These are phyloP conservation scores for Bruchidius siliquastri DNA, from an alignment of 2,888 invertebrate genomes.

Conservation along the genomic window DNA sequence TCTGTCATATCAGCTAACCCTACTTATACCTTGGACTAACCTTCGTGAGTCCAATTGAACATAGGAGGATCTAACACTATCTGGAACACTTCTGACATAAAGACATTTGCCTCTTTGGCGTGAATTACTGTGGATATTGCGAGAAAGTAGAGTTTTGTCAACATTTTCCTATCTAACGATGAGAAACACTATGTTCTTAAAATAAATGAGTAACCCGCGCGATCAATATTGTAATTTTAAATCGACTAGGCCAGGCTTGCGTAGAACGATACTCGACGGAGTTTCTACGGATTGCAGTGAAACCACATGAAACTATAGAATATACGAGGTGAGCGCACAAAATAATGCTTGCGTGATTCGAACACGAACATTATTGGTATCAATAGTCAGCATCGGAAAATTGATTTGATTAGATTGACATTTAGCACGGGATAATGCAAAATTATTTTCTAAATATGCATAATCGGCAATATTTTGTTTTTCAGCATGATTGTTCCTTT, in stretches of 20 bases:
- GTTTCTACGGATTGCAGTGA: no score
- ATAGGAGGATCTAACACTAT: constrained; percentile 71
- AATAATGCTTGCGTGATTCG: neutral
- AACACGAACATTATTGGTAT: no score
- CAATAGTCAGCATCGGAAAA: no score
- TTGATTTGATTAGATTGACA: no score
- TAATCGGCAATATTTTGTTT: no score
- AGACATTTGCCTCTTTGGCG: constrained; percentile 49
- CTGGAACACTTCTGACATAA: constrained; percentile 72
- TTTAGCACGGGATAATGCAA: no score
- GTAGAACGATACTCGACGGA: neutral
- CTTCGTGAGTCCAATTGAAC: constrained; percentile 77
- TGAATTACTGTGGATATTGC: constrained; percentile 3
- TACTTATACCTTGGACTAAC: constrained; percentile 28
- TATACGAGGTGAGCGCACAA: neutral
- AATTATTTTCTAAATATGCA: no score
- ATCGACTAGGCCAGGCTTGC: neutral
- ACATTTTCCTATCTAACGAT: neutral
- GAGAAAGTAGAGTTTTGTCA: neutral
- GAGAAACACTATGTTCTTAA: neutral
- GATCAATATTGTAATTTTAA: neutral
- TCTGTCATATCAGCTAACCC: constrained; percentile 25
- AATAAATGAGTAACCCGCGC: neutral
- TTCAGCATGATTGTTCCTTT: no score
- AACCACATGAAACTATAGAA: neutral